These are phyloP conservation scores for Myiopsitta monachus DNA, from an alignment of 2,113 vertebrate species.

Conservation along the genomic window DNA sequence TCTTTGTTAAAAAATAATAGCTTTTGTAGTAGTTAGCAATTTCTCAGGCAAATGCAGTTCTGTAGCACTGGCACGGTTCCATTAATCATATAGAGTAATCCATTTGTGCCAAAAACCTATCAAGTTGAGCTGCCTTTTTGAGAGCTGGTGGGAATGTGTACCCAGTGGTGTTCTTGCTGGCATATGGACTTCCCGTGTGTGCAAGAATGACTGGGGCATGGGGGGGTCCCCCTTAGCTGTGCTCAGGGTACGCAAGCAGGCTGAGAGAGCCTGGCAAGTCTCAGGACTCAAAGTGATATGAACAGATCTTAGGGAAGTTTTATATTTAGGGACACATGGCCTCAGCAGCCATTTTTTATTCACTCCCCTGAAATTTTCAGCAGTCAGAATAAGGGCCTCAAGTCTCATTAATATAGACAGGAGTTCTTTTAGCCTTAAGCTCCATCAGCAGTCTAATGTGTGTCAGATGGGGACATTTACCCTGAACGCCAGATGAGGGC, in stretches of 20 bases:
- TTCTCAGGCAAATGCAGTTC: constrained; percentile 47
- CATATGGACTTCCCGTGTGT: constrained; percentile 61
- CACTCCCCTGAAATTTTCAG: background rate
- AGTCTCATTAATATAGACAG: background rate
- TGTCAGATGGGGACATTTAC: background rate
- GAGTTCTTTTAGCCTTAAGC: background rate
- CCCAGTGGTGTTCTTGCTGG: constrained; percentile 60
- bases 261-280: background rate
- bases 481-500: background rate
- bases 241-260: background rate
- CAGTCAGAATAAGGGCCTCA: background rate
- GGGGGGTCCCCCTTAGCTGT: background rate
- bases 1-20: constrained; percentile 56
- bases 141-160: constrained; percentile 61
- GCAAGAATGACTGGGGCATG: constrained; percentile 28
- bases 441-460: background rate
- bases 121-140: constrained; percentile 63
- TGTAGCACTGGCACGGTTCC: constrained; percentile 14
- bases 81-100: constrained; percentile 64
- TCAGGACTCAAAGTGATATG: background rate
- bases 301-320: background rate
- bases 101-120: constrained; percentile 63
- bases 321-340: background rate
- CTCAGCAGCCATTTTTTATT: background rate
- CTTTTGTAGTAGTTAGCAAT: constrained; percentile 49